phyloP scores from a whole-genome alignment of 2,113 vertebrate species.

The Entomyzon cyanotis region DNA sequence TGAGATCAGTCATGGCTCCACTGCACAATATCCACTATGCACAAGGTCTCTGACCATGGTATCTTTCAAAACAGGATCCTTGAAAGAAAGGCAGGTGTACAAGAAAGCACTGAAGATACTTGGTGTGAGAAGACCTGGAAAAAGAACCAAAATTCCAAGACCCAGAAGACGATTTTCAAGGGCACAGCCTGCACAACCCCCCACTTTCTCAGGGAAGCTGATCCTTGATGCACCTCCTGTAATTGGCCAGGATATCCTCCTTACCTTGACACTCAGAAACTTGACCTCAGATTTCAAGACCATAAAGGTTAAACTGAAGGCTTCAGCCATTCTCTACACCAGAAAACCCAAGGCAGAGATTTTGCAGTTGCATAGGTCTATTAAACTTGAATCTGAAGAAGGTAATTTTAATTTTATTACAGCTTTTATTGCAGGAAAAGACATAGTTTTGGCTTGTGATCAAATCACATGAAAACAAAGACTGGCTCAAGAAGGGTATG shows the following conservation, averaged over 20 bases:
- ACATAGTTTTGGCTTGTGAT: not conserved
- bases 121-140: not conserved
- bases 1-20: not conserved
- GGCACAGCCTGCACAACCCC: not conserved
- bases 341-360: conserved; percentile 50
- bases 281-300: conserved; percentile 4
- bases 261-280: conserved; percentile 42
- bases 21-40: not conserved
- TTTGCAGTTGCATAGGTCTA: not conserved
- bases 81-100: conserved; percentile 51
- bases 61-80: conserved; percentile 40
- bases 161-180: not conserved
- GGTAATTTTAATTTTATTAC: conserved; percentile 42
- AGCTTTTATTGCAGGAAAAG: not conserved
- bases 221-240: conserved; percentile 17
- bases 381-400: conserved; percentile 44
- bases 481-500: not conserved
- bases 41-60: not conserved
- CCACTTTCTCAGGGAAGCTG: conserved; percentile 39
- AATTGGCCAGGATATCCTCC: conserved; percentile 43
- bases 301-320: conserved; percentile 47
- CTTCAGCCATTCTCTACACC: conserved; percentile 58
- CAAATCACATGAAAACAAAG: not conserved
- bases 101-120: conserved; percentile 59
- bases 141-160: not conserved